Conservation (phyloP, 2,888 invertebrate species). For the Torymus auratus region DNA sequence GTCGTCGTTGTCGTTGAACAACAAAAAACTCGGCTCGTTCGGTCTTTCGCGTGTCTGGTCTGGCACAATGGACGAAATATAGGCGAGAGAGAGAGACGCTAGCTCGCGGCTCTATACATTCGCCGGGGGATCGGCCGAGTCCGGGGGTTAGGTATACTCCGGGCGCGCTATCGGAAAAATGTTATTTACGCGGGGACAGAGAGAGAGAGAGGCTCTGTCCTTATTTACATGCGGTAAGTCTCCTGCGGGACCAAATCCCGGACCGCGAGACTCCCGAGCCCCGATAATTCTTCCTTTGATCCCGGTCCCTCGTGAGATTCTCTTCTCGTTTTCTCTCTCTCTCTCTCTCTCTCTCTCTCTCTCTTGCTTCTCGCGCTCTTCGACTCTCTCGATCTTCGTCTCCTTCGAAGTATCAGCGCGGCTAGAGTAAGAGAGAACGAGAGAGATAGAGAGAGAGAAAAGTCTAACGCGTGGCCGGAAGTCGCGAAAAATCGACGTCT, state of each 20-base stretch:
- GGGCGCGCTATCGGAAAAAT: slow-evolving; percentile 73
- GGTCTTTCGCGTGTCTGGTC: slow-evolving; percentile 43
- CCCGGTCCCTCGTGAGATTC: slow-evolving; percentile 65
- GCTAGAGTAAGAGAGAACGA: too few species aligned
- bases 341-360: slow-evolving; percentile 40
- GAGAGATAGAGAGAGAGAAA: too few species aligned
- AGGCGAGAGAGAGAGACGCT: not conserved
- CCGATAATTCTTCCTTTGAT: slow-evolving; percentile 77
- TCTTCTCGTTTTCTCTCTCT: slow-evolving; percentile 50
- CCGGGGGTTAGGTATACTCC: slow-evolving; percentile 64
- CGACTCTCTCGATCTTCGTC: slow-evolving; percentile 14
- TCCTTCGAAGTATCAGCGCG: slow-evolving; percentile 12
- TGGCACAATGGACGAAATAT: slow-evolving; percentile 53
- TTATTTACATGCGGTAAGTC: slow-evolving; percentile 78
- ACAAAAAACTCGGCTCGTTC: slow-evolving; percentile 16
- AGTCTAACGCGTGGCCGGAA: slow-evolving; percentile 12
- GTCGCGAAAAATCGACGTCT: slow-evolving; percentile 45
- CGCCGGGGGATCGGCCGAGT: slow-evolving; percentile 58
- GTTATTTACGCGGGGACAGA: slow-evolving; percentile 74
- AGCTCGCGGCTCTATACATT: not conserved
- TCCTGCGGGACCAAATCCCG: slow-evolving; percentile 77
- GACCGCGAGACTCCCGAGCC: slow-evolving; percentile 72
- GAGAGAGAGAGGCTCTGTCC: slow-evolving; percentile 68
- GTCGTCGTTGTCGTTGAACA: not conserved
- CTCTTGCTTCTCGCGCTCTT: slow-evolving; percentile 8